phyloP scores from a whole-genome alignment of 2,113 vertebrate species.

The Plestiodon gilberti region DNA sequence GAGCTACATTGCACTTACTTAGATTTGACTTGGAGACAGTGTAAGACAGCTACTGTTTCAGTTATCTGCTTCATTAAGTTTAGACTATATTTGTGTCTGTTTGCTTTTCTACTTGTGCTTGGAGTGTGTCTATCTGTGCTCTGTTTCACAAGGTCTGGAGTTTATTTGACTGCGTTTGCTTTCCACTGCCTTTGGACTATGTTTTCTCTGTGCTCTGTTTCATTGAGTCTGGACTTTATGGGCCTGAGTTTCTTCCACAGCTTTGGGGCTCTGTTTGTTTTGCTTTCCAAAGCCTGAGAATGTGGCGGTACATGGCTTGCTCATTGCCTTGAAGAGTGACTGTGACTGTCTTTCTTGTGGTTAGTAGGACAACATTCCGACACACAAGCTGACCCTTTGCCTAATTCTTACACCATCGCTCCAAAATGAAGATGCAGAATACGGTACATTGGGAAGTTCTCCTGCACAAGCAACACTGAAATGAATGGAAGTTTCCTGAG shows the following conservation, averaged over 20 bases:
- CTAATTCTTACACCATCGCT: neutral
- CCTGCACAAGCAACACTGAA: neutral
- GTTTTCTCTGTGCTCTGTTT: constrained; percentile 68
- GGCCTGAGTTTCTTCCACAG: constrained; percentile 59
- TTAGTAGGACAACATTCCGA: neutral
- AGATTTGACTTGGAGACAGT: constrained; percentile 55
- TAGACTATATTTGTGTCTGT: constrained; percentile 72
- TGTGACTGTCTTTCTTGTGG: constrained; percentile 13
- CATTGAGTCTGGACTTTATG: constrained; percentile 58
- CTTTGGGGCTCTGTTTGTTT: constrained; percentile 65
- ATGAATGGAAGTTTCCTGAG: neutral
- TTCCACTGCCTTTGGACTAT: constrained; percentile 66
- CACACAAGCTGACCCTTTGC: neutral
- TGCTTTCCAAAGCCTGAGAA: constrained; percentile 65
- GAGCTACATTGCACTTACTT: constrained; percentile 26
- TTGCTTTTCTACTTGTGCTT: constrained; percentile 73
- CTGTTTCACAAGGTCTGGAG: constrained; percentile 61
- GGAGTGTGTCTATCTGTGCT: constrained; percentile 71
- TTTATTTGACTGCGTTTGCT: constrained; percentile 73
- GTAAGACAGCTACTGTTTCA: constrained; percentile 62
- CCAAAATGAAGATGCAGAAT: neutral
- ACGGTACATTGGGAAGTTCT: neutral
- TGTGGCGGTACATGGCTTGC: constrained; percentile 24
- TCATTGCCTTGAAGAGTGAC: constrained; percentile 25
- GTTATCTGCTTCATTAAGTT: constrained; percentile 72